Conservation (phyloP, 23 tunicate species). For the Oikopleura vanhoeffeni region DNA sequence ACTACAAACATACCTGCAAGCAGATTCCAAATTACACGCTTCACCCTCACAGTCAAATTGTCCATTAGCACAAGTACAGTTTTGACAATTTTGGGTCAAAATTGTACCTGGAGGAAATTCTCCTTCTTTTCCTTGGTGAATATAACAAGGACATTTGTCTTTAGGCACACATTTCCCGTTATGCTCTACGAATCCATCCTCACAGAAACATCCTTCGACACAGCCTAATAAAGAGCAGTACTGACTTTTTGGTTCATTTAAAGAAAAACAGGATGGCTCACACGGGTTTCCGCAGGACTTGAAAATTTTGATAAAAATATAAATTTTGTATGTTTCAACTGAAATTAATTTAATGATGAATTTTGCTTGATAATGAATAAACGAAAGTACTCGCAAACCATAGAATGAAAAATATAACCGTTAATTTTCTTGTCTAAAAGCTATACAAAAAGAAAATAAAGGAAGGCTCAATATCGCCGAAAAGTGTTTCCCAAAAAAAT, state of each 20-base stretch:
- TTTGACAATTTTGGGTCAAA: slow-evolving; percentile 26
- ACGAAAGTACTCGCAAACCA: too few relatives aligned
- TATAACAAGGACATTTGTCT: slow-evolving; percentile 31
- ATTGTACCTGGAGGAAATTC: slow-evolving; percentile 27
- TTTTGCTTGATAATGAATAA: too few relatives aligned
- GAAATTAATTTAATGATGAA: too few relatives aligned
- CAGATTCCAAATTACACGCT: not conserved
- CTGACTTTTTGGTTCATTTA: not conserved
- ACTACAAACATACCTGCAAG: not conserved
- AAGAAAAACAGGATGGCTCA: not conserved
- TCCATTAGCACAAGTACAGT: slow-evolving; percentile 34
- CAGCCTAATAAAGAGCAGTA: slow-evolving; percentile 12
- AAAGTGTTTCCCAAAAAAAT: too few relatives aligned
- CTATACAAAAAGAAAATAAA: too few relatives aligned
- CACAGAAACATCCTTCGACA: slow-evolving; percentile 68
- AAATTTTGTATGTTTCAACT: too few relatives aligned
- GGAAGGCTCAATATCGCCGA: too few relatives aligned
- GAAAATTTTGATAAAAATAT: too few relatives aligned
- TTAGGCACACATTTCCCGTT: slow-evolving; percentile 28
- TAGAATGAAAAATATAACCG: too few relatives aligned
- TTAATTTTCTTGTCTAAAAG: too few relatives aligned
- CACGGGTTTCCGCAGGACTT: not conserved
- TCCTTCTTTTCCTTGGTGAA: slow-evolving; percentile 18
- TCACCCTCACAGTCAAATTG: slow-evolving; percentile 32
- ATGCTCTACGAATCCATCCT: slow-evolving; percentile 25